Conservation (phyloP, 2,888 invertebrate genomes). For the Tanaodytes sp. region DNA sequence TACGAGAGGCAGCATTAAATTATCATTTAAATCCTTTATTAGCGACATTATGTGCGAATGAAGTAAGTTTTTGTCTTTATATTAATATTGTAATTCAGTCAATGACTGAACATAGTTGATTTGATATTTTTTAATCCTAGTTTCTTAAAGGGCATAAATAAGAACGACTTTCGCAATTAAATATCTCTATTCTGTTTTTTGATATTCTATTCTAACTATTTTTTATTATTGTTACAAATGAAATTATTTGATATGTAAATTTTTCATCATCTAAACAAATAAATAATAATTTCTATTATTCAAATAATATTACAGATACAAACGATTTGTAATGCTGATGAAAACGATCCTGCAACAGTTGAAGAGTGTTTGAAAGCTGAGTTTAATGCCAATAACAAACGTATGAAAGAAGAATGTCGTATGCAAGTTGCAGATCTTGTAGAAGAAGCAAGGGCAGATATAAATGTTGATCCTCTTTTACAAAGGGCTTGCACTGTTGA, state of each 20-base stretch:
- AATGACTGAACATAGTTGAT: too few relatives aligned
- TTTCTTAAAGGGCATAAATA: too few relatives aligned
- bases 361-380: conserved; percentile 91
- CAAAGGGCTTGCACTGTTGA: conserved; percentile 92
- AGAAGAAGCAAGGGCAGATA: conserved; percentile 92
- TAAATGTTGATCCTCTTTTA: conserved; percentile 93
- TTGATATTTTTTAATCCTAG: too few relatives aligned
- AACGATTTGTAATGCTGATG: conserved; percentile 74
- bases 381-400: conserved; percentile 81
- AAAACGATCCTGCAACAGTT: conserved; percentile 77
- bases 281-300: too few relatives aligned
- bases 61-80: too few relatives aligned
- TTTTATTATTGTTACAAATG: too few relatives aligned
- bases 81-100: neutral
- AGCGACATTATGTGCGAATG: conserved; percentile 83
- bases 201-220: too few relatives aligned
- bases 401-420: conserved; percentile 83
- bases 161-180: too few relatives aligned
- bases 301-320: conserved; percentile 67
- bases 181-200: too few relatives aligned
- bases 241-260: too few relatives aligned
- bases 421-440: conserved; percentile 91
- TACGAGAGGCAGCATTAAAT: conserved; percentile 92
- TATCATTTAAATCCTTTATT: conserved; percentile 92
- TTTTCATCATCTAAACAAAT: too few relatives aligned